phyloP scores from a whole-genome alignment of 2,888 invertebrate genomes.

The Nemoura dubitans region DNA sequence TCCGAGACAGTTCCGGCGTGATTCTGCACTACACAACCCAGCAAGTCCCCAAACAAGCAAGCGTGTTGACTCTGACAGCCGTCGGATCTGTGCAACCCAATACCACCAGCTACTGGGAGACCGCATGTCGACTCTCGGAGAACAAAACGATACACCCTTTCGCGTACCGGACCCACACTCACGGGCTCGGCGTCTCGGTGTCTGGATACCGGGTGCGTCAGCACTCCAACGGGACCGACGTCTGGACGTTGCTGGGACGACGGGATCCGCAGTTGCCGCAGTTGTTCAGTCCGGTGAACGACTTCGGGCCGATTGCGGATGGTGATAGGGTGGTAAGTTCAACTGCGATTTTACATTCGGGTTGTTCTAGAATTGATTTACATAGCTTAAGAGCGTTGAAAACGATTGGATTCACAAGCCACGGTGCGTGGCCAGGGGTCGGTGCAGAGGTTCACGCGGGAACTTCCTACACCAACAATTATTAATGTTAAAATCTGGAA shows the following conservation, averaged over 20 bases:
- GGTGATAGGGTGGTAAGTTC: constrained; percentile 75
- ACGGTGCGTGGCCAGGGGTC: too few species aligned
- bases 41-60: constrained; percentile 80
- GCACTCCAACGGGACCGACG: constrained; percentile 66
- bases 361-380: too few species aligned
- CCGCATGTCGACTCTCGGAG: background rate
- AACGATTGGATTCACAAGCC: too few species aligned
- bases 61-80: constrained; percentile 89
- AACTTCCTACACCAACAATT: too few species aligned
- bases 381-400: too few species aligned
- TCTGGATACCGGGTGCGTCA: constrained; percentile 79
- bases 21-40: constrained; percentile 75
- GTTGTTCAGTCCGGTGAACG: constrained; percentile 89
- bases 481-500: too few species aligned
- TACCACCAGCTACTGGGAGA: constrained; percentile 85
- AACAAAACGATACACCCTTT: background rate
- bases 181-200: constrained; percentile 70
- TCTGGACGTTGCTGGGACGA: constrained; percentile 87
- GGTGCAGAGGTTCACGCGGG: too few species aligned
- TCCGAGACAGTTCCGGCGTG: constrained; percentile 72
- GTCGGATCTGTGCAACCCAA: constrained; percentile 73
- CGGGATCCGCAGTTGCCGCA: constrained; percentile 88
- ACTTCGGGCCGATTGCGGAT: constrained; percentile 67
- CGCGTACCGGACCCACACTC: background rate
- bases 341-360: too few species aligned